These are phyloP conservation scores for Craterocephalus amniculus DNA, from an alignment of 2,797 vertebrate species.

Conservation along the genomic window DNA sequence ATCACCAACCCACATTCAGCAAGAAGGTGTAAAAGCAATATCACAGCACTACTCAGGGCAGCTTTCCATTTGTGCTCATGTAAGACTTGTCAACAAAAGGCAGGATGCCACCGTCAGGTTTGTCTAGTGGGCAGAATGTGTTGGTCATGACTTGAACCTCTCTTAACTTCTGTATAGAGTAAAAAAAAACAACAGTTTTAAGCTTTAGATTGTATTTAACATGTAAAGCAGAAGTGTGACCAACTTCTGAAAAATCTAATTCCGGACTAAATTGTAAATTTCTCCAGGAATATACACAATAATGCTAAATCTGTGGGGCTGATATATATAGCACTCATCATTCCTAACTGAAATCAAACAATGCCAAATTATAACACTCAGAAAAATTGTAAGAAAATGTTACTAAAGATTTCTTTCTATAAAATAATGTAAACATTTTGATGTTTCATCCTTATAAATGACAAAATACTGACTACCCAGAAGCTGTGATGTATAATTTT, in stretches of 20 bases:
- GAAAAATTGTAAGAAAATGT: background rate
- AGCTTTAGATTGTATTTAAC: background rate
- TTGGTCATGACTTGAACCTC: background rate
- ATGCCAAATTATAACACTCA: background rate
- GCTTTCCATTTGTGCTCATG: background rate
- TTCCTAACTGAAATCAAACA: background rate
- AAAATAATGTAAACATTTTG: too few species aligned
- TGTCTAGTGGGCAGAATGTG: background rate
- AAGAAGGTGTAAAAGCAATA: slow-evolving; percentile 23
- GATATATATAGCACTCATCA: too few species aligned
- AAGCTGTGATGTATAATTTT: too few species aligned
- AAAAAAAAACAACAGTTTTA: background rate
- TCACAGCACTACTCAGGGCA: slow-evolving; percentile 1
- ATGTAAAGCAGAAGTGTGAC: background rate
- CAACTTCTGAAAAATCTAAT: background rate
- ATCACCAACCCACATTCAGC: slow-evolving; percentile 14
- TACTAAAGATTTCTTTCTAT: too few species aligned
- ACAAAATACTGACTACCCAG: too few species aligned
- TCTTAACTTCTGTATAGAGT: background rate
- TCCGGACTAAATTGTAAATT: background rate
- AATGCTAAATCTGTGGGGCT: background rate
- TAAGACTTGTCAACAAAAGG: slow-evolving; percentile 14
- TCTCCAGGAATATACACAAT: background rate
- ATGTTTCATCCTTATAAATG: too few species aligned
- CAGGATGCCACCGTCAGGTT: background rate